Evolutionary conservation across 2,888 invertebrate species (phyloP).

Genomic region (Tetranychus piercei): DNA sequence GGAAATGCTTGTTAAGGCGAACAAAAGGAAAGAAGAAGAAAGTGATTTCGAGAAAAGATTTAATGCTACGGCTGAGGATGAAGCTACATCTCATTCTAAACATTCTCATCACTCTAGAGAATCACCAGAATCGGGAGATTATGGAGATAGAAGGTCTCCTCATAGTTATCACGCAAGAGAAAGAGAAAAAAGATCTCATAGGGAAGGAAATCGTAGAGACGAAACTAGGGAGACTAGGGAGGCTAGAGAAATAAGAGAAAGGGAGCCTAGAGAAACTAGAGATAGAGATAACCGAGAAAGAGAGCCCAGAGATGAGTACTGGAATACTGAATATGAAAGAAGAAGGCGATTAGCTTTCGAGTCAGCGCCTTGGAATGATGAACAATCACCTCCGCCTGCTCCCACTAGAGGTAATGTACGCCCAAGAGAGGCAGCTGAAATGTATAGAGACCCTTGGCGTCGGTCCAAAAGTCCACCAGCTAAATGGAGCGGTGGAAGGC

Average conservation of each 20-base stretch:
- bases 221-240: not conserved
- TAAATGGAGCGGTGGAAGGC: not conserved
- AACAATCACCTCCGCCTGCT: not conserved
- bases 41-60: constrained; percentile 88
- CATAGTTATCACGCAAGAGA: not conserved
- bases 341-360: constrained; percentile 20
- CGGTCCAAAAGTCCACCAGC: constrained; percentile 19
- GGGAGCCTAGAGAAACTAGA: not conserved
- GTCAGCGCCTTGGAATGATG: constrained; percentile 21
- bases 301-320: constrained; percentile 5
- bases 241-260: not conserved
- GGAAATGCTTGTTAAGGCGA: constrained; percentile 74
- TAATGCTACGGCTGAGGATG: constrained; percentile 57
- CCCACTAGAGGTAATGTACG: not conserved
- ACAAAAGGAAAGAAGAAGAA: constrained; percentile 79
- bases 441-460: constrained; percentile 22
- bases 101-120: constrained; percentile 12
- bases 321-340: constrained; percentile 20
- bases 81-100: constrained; percentile 30
- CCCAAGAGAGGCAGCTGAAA: constrained; percentile 13
- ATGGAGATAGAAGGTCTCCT: not conserved
- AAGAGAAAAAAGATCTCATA: constrained; percentile 8
- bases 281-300: not conserved
- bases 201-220: not conserved
- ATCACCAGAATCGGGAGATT: not conserved